Evolutionary conservation across 2,797 vertebrate species (phyloP).

Genomic region (Acipenser transmontanus): DNA sequence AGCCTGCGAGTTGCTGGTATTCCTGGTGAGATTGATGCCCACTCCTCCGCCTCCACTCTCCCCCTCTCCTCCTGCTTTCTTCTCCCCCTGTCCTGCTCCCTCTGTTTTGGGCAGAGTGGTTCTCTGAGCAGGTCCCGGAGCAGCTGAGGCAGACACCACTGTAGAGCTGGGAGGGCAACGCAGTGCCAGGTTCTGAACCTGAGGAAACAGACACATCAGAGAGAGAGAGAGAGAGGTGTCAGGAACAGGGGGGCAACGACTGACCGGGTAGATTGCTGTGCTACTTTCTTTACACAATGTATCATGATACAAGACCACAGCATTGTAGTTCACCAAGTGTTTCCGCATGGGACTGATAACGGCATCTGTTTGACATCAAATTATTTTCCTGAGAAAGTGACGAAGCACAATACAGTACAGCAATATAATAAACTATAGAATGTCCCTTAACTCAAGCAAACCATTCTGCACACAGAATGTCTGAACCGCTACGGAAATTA

Average conservation of each 20-base stretch:
- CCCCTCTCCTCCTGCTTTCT: conserved; percentile 47
- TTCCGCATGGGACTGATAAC: no score
- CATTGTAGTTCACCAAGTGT: no score
- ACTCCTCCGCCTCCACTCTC: conserved; percentile 56
- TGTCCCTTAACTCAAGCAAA: not conserved
- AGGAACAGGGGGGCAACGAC: conserved; percentile 19
- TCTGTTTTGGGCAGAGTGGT: conserved; percentile 49
- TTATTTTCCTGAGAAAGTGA: no score
- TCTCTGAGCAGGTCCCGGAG: conserved; percentile 54
- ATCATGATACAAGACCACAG: no score
- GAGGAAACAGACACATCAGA: conserved; percentile 22
- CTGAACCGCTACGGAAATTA: no score
- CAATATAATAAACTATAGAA: not conserved
- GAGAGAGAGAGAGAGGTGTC: not conserved
- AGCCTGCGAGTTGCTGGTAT: conserved; percentile 62
- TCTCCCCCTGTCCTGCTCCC: conserved; percentile 43
- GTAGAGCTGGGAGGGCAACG: conserved; percentile 61
- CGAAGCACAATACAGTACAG: no score
- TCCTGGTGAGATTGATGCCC: conserved; percentile 68
- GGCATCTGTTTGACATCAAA: no score
- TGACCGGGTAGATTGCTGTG: no score
- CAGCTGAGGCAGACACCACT: conserved; percentile 31
- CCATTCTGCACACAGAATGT: no score
- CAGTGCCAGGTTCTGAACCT: conserved; percentile 94
- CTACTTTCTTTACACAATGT: no score